These are phyloP conservation scores for Eilema depressum DNA, from an alignment of 2,888 invertebrate genomes.

Conservation along the genomic window DNA sequence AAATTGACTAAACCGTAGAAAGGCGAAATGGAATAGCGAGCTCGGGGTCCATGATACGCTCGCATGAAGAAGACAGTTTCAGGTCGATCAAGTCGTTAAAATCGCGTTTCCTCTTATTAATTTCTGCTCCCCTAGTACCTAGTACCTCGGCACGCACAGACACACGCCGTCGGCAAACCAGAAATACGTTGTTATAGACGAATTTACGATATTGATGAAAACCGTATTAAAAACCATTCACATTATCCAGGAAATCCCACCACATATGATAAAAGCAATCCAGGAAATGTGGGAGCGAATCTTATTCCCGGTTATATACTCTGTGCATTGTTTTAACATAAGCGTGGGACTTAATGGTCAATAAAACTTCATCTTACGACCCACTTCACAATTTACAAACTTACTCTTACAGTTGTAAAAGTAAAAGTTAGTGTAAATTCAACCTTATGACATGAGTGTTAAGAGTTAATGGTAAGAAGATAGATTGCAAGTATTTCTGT, in stretches of 20 bases:
- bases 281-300: constrained; percentile 38
- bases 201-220: constrained; percentile 59
- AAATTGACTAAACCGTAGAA: no score
- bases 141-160: constrained; percentile 57
- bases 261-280: constrained; percentile 27
- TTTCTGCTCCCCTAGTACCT: constrained; percentile 72
- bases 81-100: constrained; percentile 70
- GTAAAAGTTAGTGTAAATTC: constrained; percentile 2
- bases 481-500: neutral
- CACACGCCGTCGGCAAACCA: constrained; percentile 65
- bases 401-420: constrained; percentile 2
- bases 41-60: neutral
- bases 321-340: constrained; percentile 44
- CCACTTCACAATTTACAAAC: constrained; percentile 43
- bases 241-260: constrained; percentile 15
- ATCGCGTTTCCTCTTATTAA: constrained; percentile 81
- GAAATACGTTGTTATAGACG: constrained; percentile 69
- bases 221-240: neutral
- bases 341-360: constrained; percentile 52
- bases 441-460: constrained; percentile 11
- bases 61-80: no score
- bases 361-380: constrained; percentile 45
- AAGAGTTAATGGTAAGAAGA: neutral
- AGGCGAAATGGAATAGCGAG: no score
- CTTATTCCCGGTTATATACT: constrained; percentile 42